These are phyloP conservation scores for Nemurella pictetii DNA, from an alignment of 2,888 invertebrate species.

Conservation along the genomic window DNA sequence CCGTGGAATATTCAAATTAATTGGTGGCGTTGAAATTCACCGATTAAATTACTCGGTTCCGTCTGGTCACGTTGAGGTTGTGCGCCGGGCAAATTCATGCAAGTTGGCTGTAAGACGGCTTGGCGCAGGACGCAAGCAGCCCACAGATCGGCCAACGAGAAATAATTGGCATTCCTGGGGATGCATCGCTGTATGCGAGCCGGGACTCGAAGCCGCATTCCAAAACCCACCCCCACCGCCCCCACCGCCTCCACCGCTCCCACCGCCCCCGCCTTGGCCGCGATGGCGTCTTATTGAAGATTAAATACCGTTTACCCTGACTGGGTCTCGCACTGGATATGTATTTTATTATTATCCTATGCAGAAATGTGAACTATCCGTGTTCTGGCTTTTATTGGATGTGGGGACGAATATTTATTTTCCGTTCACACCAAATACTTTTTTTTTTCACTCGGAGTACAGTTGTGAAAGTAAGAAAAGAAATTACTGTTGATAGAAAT, in stretches of 20 bases:
- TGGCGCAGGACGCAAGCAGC: not conserved
- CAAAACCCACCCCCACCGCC: not conserved
- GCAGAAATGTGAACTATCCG: not conserved
- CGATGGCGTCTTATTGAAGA: not conserved
- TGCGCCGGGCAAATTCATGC: not conserved
- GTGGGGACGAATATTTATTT: not conserved
- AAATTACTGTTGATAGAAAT: not conserved
- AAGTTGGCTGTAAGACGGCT: not conserved
- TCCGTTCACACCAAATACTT: not conserved
- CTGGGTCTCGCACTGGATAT: not conserved
- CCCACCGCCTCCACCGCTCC: not conserved
- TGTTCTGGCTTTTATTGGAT: not conserved
- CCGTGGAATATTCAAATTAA: not conserved
- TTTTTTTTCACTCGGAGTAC: not conserved
- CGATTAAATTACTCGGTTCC: not conserved
- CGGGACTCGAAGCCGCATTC: not conserved
- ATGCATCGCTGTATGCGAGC: not conserved
- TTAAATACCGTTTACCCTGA: slow-evolving; percentile 16
- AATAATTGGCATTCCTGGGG: slow-evolving; percentile 28
- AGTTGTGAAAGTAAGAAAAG: not conserved
- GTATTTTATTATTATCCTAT: slow-evolving; percentile 17
- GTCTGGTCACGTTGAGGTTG: not conserved
- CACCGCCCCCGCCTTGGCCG: not conserved
- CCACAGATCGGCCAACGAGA: slow-evolving; percentile 22
- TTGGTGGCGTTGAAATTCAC: not conserved